A percentile compares a stretch with the other conserved stretches of the same genome.
Conservation (phyloP, 2,797 vertebrate species). For the Emys orbicularis region DNA sequence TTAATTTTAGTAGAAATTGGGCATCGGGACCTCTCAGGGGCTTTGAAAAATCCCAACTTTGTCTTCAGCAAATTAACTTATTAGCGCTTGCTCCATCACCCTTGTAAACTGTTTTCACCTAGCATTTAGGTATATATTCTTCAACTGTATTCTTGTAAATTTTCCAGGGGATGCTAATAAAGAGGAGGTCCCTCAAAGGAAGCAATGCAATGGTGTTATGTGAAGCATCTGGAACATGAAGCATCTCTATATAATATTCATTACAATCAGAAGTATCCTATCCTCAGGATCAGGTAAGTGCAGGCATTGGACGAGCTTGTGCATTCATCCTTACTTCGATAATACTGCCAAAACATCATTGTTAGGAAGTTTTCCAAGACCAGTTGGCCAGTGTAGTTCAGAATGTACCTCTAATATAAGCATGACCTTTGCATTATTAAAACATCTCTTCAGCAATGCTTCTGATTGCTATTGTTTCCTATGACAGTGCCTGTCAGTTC, state of each 20-base stretch:
- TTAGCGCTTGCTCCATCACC: not conserved
- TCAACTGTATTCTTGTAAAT: not conserved
- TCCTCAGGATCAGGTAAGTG: accelerated
- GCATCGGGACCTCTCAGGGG: not conserved
- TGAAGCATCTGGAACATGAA: not conserved
- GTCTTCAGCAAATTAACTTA: not conserved
- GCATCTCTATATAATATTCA: not conserved
- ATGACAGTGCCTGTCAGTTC: constrained; percentile 7
- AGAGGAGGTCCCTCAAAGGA: not conserved
- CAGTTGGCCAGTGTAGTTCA: not conserved
- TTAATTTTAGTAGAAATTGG: constrained; percentile 13
- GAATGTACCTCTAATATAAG: accelerated
- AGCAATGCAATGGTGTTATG: not conserved
- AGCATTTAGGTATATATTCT: not conserved
- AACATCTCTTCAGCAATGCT: not conserved
- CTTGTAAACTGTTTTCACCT: not conserved
- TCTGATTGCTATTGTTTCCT: not conserved
- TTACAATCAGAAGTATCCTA: not conserved
- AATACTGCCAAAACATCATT: not conserved
- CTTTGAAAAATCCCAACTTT: not conserved
- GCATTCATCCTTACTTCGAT: not conserved
- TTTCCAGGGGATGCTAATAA: not conserved
- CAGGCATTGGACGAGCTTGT: not conserved
- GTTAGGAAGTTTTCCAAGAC: not conserved
- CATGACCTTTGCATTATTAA: not conserved